Conservation (phyloP, 92 coral and sea anemone genomes). For the Heliopora coerulea region DNA sequence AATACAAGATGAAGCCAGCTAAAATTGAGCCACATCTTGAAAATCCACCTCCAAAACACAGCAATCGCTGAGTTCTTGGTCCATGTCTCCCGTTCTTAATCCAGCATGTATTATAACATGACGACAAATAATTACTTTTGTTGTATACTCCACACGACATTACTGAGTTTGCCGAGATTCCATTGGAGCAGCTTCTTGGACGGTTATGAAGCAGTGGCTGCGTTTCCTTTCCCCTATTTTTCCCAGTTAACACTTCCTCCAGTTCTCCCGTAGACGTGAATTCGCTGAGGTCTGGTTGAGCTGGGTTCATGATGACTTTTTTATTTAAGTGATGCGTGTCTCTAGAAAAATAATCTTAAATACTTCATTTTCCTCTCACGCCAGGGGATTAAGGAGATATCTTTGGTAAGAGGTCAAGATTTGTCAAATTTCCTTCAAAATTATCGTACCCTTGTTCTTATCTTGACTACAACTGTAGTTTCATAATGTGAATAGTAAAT, state of each 20-base stretch:
- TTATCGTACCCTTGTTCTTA: too few species aligned
- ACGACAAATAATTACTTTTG: constrained; percentile 15
- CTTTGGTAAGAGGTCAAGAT: too few species aligned
- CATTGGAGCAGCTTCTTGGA: background rate
- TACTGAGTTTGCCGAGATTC: background rate
- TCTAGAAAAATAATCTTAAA: too few species aligned
- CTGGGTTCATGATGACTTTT: too few species aligned
- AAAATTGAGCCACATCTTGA: constrained; percentile 4
- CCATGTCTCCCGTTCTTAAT: constrained; percentile 24
- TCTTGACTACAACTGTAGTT: too few species aligned
- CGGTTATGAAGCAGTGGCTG: background rate
- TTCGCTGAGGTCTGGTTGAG: background rate
- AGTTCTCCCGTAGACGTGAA: constrained; percentile 23
- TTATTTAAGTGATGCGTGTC: too few species aligned
- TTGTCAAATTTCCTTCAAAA: too few species aligned
- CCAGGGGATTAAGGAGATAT: too few species aligned
- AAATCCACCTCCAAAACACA: constrained; percentile 30
- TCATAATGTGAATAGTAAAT: too few species aligned
- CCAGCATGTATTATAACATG: constrained; percentile 17
- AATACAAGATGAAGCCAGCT: background rate
- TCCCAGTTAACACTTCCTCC: constrained; percentile 2
- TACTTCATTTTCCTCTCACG: too few species aligned
- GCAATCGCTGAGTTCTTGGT: background rate
- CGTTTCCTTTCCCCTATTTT: background rate
- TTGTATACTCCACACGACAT: constrained; percentile 32